phyloP scores from a whole-genome alignment of 2,113 vertebrate genomes.

The Piprites chloris region DNA sequence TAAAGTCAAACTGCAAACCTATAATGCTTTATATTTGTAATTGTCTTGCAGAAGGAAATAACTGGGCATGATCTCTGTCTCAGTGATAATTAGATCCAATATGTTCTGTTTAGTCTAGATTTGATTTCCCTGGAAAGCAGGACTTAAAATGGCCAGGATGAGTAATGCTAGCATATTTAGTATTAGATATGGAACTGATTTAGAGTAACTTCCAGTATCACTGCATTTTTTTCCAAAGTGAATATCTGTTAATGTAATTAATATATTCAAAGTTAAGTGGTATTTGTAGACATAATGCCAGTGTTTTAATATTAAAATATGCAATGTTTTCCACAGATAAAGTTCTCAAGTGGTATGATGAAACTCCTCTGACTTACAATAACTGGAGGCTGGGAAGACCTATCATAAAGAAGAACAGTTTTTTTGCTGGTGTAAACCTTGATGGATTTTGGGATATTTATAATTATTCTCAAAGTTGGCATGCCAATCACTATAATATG shows the following conservation, averaged over 20 bases:
- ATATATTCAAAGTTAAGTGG: background rate
- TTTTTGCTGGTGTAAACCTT: conserved; percentile 81
- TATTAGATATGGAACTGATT: background rate
- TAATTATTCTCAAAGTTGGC: conserved; percentile 31
- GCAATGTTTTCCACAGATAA: conserved; percentile 72
- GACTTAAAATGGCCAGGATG: background rate
- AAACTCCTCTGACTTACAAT: conserved; percentile 85
- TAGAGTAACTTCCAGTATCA: background rate
- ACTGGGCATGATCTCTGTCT: background rate
- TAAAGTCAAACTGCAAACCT: background rate
- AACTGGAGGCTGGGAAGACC: conserved; percentile 88
- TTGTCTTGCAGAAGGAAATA: background rate
- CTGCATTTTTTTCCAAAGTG: background rate
- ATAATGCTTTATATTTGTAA: background rate
- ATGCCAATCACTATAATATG: conserved; percentile 73
- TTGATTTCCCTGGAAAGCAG: conserved; percentile 7
- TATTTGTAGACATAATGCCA: background rate
- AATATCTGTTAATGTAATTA: background rate
- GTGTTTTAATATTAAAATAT: background rate
- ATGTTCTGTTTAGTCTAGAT: background rate
- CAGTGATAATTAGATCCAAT: background rate
- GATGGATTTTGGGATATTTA: conserved; percentile 84
- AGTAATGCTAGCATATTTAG: background rate
- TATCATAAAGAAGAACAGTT: conserved; percentile 60
- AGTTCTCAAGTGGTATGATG: conserved; percentile 86